phyloP scores from a whole-genome alignment of 2,888 invertebrate genomes.

The Eupithecia pulchellata region DNA sequence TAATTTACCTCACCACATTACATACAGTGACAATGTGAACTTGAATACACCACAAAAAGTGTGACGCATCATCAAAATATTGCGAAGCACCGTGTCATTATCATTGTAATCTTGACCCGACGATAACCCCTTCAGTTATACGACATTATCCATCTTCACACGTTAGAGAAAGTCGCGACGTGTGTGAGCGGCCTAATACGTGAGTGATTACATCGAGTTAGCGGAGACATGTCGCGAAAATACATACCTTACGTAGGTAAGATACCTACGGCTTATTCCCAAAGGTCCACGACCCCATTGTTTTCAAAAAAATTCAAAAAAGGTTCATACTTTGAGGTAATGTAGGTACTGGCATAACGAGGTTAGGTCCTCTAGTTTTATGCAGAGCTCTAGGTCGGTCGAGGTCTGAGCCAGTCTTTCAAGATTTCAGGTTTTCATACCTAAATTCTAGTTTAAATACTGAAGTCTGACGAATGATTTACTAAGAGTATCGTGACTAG shows the following conservation, averaged over 20 bases:
- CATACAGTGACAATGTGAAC: too few relatives aligned
- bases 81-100: conserved; percentile 19
- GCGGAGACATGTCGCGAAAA: conserved; percentile 16
- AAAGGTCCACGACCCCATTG: too few relatives aligned
- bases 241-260: background rate
- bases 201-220: conserved; percentile 41
- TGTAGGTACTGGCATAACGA: background rate
- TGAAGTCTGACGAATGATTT: background rate
- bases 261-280: too few relatives aligned
- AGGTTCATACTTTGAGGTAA: too few relatives aligned
- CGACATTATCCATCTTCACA: conserved; percentile 41
- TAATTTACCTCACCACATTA: too few relatives aligned
- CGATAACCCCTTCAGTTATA: conserved; percentile 27
- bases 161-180: conserved; percentile 48
- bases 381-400: background rate
- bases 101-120: conserved; percentile 26
- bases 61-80: conserved; percentile 13
- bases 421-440: background rate
- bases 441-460: background rate
- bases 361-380: background rate
- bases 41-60: background rate
- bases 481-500: too few relatives aligned
- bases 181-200: conserved; percentile 45
- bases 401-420: too few relatives aligned
- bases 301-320: too few relatives aligned